Percentiles rank a stretch among this genome's conserved stretches.
Conservation (phyloP, 1,140 invertebrate genomes). For the Aphaenogaster rudis region DNA sequence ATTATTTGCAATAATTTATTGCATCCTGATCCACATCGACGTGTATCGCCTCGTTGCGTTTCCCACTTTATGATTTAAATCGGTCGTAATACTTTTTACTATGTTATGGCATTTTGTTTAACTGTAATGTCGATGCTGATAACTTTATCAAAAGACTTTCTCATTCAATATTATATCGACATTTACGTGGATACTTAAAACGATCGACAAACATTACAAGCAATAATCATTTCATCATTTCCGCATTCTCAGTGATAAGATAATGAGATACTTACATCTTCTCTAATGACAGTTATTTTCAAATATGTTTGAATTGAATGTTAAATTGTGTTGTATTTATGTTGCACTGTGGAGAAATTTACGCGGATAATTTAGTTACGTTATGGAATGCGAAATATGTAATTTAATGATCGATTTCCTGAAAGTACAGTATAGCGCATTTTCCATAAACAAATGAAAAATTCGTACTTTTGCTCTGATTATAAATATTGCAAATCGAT, state of each 20-base stretch:
- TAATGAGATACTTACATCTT: background rate
- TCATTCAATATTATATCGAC: background rate
- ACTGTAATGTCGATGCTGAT: background rate
- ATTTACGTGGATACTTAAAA: background rate
- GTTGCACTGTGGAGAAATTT: background rate
- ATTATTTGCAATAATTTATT: constrained; percentile 74
- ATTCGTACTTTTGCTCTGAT: background rate
- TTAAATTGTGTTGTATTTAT: background rate
- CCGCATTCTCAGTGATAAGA: background rate
- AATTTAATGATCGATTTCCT: background rate
- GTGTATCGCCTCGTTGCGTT: constrained; percentile 28
- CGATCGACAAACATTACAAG: background rate
- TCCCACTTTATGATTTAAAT: constrained; percentile 15
- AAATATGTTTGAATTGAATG: background rate
- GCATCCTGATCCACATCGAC: constrained; percentile 27
- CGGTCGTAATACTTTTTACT: constrained; percentile 9
- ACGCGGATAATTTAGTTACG: background rate
- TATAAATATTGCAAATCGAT: constrained; percentile 22
- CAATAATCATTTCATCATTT: constrained; percentile 8
- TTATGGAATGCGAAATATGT: background rate
- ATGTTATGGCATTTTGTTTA: background rate
- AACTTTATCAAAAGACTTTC: constrained; percentile 28
- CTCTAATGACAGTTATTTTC: background rate
- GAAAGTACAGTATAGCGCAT: background rate
- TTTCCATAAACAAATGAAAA: background rate